Percentiles rank a stretch among this genome's conserved stretches.
Conservation (phyloP, 2,888 invertebrate genomes). For the Drosophila mimica region DNA sequence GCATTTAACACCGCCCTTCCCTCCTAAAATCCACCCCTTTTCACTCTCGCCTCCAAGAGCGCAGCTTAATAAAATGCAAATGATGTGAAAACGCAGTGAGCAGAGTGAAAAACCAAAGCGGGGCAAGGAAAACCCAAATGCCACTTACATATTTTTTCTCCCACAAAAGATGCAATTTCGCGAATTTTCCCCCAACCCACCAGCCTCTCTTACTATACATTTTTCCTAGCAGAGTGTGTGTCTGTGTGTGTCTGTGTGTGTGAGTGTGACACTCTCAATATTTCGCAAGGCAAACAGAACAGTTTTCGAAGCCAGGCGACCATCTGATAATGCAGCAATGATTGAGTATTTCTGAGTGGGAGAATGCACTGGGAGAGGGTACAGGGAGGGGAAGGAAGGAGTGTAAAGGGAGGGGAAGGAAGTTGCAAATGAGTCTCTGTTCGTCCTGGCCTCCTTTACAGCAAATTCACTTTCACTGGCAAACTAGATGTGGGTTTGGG, state of each 20-base stretch:
- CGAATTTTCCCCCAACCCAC: not conserved
- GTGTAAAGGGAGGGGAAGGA: not conserved
- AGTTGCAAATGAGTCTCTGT: not conserved
- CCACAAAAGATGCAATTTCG: slow-evolving; percentile 38
- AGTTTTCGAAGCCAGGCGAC: slow-evolving; percentile 38
- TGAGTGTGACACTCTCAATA: slow-evolving; percentile 61
- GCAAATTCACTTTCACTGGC: slow-evolving; percentile 41
- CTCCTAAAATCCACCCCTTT: not conserved
- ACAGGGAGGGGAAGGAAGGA: not conserved
- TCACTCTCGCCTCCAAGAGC: not conserved
- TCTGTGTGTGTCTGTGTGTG: slow-evolving; percentile 21
- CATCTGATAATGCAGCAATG: slow-evolving; percentile 70
- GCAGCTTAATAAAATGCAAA: slow-evolving; percentile 73
- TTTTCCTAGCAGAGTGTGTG: slow-evolving; percentile 6
- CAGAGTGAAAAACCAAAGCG: slow-evolving; percentile 10
- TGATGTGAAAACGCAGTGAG: slow-evolving; percentile 66
- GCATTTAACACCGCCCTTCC: not conserved
- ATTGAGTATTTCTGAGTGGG: slow-evolving; percentile 51
- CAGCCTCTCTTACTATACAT: not conserved
- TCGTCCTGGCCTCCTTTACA: slow-evolving; percentile 23
- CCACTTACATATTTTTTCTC: slow-evolving; percentile 51
- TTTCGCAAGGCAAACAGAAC: slow-evolving; percentile 60
- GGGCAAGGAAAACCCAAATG: slow-evolving; percentile 44
- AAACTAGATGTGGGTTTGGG: not conserved
- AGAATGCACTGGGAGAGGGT: not conserved